Conservation (phyloP, 2,888 invertebrate genomes). For the Aphrophora alni region DNA sequence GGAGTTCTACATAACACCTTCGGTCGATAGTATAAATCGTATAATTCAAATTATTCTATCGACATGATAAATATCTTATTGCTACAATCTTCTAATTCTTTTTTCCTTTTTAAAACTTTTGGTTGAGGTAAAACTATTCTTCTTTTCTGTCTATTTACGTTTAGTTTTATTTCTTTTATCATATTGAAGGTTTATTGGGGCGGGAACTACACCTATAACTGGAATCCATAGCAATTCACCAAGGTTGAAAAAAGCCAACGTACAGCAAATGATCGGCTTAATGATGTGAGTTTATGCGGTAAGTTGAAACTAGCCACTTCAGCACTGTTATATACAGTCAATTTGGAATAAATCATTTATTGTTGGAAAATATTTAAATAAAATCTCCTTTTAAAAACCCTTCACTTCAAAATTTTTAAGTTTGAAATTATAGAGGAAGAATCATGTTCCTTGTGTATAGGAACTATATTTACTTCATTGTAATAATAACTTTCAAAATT, state of each 20-base stretch:
- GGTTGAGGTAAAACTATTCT: not conserved
- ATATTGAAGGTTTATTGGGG: not conserved
- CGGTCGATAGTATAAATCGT: too few species aligned
- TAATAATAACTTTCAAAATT: too few species aligned
- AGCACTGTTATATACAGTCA: not conserved
- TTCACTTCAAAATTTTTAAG: too few species aligned
- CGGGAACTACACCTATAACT: not conserved
- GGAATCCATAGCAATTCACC: constrained; percentile 9
- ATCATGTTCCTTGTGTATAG: too few species aligned
- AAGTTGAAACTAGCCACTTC: not conserved
- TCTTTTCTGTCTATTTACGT: constrained; percentile 1
- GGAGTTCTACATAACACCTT: too few species aligned
- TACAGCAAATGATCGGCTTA: not conserved
- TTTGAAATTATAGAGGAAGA: too few species aligned
- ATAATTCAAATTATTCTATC: too few species aligned
- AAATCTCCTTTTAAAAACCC: too few species aligned
- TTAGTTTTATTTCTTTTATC: constrained; percentile 6
- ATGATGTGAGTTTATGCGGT: constrained; percentile 2
- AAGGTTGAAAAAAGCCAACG: not conserved
- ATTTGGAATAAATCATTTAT: not conserved
- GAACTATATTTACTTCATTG: too few species aligned
- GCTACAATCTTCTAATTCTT: not conserved
- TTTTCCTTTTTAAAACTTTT: not conserved
- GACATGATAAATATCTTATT: too few species aligned
- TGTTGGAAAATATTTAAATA: not conserved